A percentile compares a stretch with the other conserved stretches of the same genome.
phyloP scores from a whole-genome alignment of 2,888 invertebrate genomes.

The Metallyticus violacea region DNA sequence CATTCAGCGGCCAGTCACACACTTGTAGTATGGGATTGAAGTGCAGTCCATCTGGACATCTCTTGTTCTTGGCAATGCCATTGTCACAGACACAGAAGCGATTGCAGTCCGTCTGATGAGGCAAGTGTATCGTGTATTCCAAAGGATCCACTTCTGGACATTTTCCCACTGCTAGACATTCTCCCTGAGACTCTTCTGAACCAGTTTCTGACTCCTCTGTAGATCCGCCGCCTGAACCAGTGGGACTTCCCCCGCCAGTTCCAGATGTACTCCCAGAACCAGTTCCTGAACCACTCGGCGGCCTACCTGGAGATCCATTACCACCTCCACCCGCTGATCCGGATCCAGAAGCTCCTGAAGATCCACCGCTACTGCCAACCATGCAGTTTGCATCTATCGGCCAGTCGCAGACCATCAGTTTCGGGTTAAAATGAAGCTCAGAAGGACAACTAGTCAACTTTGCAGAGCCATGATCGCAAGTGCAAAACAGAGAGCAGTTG shows the following conservation, averaged over 20 bases:
- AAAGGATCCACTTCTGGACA: slow-evolving; percentile 17
- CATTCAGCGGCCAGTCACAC: slow-evolving; percentile 22
- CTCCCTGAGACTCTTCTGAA: background rate
- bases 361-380: background rate
- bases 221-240: background rate
- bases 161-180: background rate
- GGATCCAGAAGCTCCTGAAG: background rate
- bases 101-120: background rate
- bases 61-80: background rate
- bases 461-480: slow-evolving; percentile 35
- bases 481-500: slow-evolving; percentile 31
- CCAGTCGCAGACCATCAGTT: slow-evolving; percentile 36
- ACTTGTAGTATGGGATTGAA: slow-evolving; percentile 16
- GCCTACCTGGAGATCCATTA: background rate
- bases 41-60: background rate
- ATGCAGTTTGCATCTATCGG: slow-evolving; percentile 34
- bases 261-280: background rate
- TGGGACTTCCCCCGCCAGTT: background rate
- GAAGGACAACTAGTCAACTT: slow-evolving; percentile 35
- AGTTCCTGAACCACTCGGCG: background rate
- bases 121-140: slow-evolving; percentile 2
- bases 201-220: background rate
- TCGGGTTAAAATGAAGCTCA: slow-evolving; percentile 36
- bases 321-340: background rate
- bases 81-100: slow-evolving; percentile 7